phyloP scores from a whole-genome alignment of 1,140 invertebrate genomes.

The Rhyacophila brunnea region DNA sequence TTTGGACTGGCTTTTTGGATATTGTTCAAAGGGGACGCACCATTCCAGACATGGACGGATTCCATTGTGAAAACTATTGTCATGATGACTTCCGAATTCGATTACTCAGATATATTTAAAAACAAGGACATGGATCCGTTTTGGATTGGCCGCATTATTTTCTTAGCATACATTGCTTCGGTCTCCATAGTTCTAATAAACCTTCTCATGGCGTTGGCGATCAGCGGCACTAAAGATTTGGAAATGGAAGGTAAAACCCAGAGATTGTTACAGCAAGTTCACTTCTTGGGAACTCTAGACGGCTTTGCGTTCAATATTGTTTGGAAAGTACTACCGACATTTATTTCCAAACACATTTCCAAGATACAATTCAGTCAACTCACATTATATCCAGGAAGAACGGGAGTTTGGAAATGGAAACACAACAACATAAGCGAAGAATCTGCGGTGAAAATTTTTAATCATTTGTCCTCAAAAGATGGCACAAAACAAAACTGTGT shows the following conservation, averaged over 20 bases:
- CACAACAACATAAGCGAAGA: too few species aligned
- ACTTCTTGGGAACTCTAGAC: constrained; percentile 33
- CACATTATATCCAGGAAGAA: too few species aligned
- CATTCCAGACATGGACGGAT: constrained; percentile 50
- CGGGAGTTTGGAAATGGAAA: too few species aligned
- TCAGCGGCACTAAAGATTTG: constrained; percentile 63
- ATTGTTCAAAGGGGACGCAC: constrained; percentile 47
- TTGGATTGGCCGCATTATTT: not conserved
- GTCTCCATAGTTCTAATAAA: constrained; percentile 65
- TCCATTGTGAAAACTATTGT: constrained; percentile 56
- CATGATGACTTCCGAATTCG: constrained; percentile 61
- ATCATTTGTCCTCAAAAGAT: too few species aligned
- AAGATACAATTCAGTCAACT: too few species aligned
- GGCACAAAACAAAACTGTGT: too few species aligned
- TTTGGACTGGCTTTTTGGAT: constrained; percentile 58
- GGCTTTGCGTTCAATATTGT: too few species aligned
- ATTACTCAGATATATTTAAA: constrained; percentile 40
- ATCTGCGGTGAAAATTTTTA: too few species aligned
- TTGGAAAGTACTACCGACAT: too few species aligned
- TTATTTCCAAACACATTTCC: too few species aligned
- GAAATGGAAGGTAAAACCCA: constrained; percentile 54
- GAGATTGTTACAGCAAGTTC: constrained; percentile 48
- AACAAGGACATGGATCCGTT: too few species aligned
- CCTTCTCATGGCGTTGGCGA: constrained; percentile 62
- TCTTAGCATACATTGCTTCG: constrained; percentile 59